Evolutionary conservation across 2,113 vertebrate genomes (phyloP).

Genomic region (Myotis davidii): DNA sequence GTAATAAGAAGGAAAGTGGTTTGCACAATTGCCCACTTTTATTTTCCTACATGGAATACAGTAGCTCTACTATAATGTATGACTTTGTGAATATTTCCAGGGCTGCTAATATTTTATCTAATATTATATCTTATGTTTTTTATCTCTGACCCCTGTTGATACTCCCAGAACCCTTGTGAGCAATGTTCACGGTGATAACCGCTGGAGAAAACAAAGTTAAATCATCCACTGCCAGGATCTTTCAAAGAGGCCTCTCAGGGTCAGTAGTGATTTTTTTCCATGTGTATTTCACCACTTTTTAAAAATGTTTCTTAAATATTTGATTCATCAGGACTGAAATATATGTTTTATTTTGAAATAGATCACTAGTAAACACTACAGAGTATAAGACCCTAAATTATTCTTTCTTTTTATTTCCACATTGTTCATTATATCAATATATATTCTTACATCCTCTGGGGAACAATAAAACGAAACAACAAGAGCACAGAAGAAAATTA

Average conservation of each 20-base stretch:
- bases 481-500: slow-evolving; percentile 65
- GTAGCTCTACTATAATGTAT: slow-evolving; percentile 59
- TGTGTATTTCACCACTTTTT: slow-evolving; percentile 60
- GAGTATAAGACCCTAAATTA: slow-evolving; percentile 66
- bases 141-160: slow-evolving; percentile 71
- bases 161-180: slow-evolving; percentile 72
- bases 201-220: slow-evolving; percentile 72
- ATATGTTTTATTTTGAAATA: slow-evolving; percentile 73
- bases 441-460: slow-evolving; percentile 58
- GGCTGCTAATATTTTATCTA: slow-evolving; percentile 79
- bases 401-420: slow-evolving; percentile 58
- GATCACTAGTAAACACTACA: slow-evolving; percentile 66
- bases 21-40: slow-evolving; percentile 67
- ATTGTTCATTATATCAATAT: slow-evolving; percentile 71
- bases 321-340: slow-evolving; percentile 72
- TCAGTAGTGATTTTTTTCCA: slow-evolving; percentile 71
- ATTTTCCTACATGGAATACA: slow-evolving; percentile 75
- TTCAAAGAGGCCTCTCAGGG: slow-evolving; percentile 69
- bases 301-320: slow-evolving; percentile 75
- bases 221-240: slow-evolving; percentile 66
- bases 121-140: slow-evolving; percentile 74
- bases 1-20: slow-evolving; percentile 70
- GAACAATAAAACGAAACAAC: slow-evolving; percentile 73
- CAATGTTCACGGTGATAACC: slow-evolving; percentile 67
- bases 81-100: slow-evolving; percentile 74